Base-by-base conservation (phyloP, 1,140 invertebrate species). In the Diorhabda carinulata region DNA sequence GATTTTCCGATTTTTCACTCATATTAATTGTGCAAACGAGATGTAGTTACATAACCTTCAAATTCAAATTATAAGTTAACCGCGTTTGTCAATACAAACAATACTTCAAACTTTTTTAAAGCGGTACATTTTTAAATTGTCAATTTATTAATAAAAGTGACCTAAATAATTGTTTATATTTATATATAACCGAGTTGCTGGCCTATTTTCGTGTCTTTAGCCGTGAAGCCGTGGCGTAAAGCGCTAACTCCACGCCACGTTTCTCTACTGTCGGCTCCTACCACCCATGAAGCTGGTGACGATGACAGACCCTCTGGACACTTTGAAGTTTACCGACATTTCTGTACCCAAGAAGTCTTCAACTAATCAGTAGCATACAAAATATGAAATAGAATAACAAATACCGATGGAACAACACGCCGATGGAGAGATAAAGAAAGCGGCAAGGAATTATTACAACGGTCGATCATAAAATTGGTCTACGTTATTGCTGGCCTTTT, bases 241-340 rank as follows among this genome's bases (percentile, higher is more conserved):
- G 78, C 78, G 77, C 71, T 80, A 79, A 80, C 79, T 72, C 78
- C 73, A 70, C 75, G 75, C 76, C 76, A 74, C 56, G 78, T 76
- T 76, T 77, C 73, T 69, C 75, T 52, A n/a, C 75, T 79, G 78
- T 81, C 80, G 79, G 77, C 74, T 79, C 71, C 73, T 82, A 81
- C 82, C 82, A 83, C 82, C 82, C 82, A 83, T 80, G 78, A 81
- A 77, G 81, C 74, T 80, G 80, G 81, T 81, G 80, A 82, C 78
- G 81, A 81, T 82, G 81, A 82, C 81, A 81, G 80, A 76, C 75
- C 75, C 73, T 77, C 72, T 73, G 69, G 70, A 59, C 66, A 61
- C 81, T 81, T 81, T 82, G 78, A 81, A 73, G 65, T 71, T 64
- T 56, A 71, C 76, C 78, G 79, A 74, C 76, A 67, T 70, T 74